phyloP scores from a whole-genome alignment of 2,113 vertebrate genomes.

The Siphamia tubifer region DNA sequence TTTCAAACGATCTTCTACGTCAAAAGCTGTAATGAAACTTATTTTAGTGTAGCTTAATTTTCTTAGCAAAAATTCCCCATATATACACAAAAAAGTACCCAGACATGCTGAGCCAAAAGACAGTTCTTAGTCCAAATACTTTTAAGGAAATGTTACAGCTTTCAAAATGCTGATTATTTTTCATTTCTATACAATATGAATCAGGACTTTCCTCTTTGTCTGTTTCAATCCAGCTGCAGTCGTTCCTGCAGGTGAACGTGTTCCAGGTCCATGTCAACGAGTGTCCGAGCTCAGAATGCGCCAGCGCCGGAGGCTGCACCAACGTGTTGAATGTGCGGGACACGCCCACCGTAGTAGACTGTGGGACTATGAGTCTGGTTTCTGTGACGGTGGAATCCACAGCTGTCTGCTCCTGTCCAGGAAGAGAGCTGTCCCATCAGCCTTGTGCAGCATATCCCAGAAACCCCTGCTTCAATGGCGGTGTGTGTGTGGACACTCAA shows the following conservation, averaged over 20 bases:
- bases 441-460: constrained; percentile 80
- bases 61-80: too few relatives aligned
- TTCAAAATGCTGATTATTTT: too few relatives aligned
- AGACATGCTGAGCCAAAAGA: too few relatives aligned
- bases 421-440: constrained; percentile 79
- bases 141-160: too few relatives aligned
- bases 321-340: constrained; percentile 72
- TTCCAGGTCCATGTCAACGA: constrained; percentile 84
- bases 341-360: constrained; percentile 78
- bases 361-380: constrained; percentile 80
- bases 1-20: too few relatives aligned
- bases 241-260: constrained; percentile 81
- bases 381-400: constrained; percentile 74
- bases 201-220: neutral
- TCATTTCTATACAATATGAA: too few relatives aligned
- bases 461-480: constrained; percentile 87
- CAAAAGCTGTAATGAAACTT: too few relatives aligned
- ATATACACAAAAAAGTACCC: too few relatives aligned
- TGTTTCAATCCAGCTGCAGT: constrained; percentile 78
- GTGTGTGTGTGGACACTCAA: constrained; percentile 82
- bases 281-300: constrained; percentile 79
- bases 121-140: too few relatives aligned
- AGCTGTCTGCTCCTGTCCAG: constrained; percentile 74
- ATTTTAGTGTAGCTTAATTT: too few relatives aligned
- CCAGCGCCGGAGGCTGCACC: constrained; percentile 64